Evolutionary conservation across 2,888 invertebrate genomes (phyloP).

Genomic region (Rhagonycha fulva): DNA sequence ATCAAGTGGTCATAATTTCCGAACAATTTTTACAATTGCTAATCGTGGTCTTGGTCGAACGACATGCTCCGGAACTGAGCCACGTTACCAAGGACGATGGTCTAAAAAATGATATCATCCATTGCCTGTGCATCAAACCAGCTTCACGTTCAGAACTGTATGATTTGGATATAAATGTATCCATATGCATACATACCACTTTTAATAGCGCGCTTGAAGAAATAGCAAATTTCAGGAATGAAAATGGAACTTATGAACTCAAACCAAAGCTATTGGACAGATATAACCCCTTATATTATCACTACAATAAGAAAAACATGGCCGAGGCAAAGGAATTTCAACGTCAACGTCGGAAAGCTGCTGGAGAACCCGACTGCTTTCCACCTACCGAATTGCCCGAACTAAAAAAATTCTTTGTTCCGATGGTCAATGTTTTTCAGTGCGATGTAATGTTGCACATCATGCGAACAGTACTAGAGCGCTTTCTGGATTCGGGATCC

Average conservation of each 20-base stretch:
- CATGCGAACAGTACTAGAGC: slow-evolving; percentile 75
- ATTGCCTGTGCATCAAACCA: slow-evolving; percentile 92
- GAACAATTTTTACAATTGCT: slow-evolving; percentile 91
- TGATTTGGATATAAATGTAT: too few species aligned
- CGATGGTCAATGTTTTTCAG: slow-evolving; percentile 82
- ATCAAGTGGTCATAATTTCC: slow-evolving; percentile 84
- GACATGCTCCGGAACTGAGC: slow-evolving; percentile 76
- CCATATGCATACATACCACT: too few species aligned
- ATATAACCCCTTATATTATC: slow-evolving; percentile 97
- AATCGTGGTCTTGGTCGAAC: slow-evolving; percentile 75
- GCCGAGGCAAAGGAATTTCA: slow-evolving; percentile 92
- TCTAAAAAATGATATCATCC: slow-evolving; percentile 93
- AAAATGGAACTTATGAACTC: slow-evolving; percentile 88
- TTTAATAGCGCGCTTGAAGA: slow-evolving; percentile 87
- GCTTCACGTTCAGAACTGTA: slow-evolving; percentile 93
- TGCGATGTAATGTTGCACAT: slow-evolving; percentile 88
- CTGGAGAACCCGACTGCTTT: slow-evolving; percentile 81
- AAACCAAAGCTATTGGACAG: slow-evolving; percentile 81
- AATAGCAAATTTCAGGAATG: slow-evolving; percentile 84
- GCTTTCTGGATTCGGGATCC: slow-evolving; percentile 73
- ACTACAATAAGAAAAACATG: slow-evolving; percentile 91
- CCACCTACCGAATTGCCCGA: slow-evolving; percentile 86
- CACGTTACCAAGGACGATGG: slow-evolving; percentile 80
- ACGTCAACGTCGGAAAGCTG: slow-evolving; percentile 78
- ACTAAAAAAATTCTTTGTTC: slow-evolving; percentile 76